A percentile compares a stretch with the other conserved stretches of the same genome.
Evolutionary conservation across 2,888 invertebrate species (phyloP).

Genomic region (Conus canariensis): DNA sequence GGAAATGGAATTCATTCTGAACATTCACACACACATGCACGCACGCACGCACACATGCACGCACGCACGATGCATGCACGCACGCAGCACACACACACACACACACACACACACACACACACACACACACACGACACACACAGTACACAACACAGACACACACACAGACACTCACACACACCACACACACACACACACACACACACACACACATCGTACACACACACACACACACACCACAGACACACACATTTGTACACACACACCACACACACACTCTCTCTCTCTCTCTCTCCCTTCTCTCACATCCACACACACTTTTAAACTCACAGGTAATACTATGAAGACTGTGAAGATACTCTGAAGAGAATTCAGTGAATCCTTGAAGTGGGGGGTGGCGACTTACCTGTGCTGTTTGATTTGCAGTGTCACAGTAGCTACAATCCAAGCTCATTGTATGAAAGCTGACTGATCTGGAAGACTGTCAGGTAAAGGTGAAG

Average conservation of each 20-base stretch:
- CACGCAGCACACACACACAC: background rate
- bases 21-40: background rate
- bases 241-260: background rate
- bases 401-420: too few relatives aligned
- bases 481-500: too few relatives aligned
- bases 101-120: background rate
- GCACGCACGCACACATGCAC: background rate
- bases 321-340: background rate
- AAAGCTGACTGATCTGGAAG: too few relatives aligned
- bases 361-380: too few relatives aligned
- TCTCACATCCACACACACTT: background rate
- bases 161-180: constrained; percentile 1
- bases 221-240: background rate
- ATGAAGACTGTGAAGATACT: too few relatives aligned
- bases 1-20: background rate
- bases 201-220: background rate
- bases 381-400: too few relatives aligned
- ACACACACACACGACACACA: background rate
- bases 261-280: background rate
- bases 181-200: constrained; percentile 16
- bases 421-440: too few relatives aligned
- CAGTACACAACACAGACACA: background rate
- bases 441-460: too few relatives aligned
- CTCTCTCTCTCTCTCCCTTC: too few relatives aligned
- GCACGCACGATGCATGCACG: background rate